A percentile compares a stretch with the other conserved stretches of the same genome.
These are phyloP conservation scores for Tetheella fluctuosa DNA, from an alignment of 2,888 invertebrate genomes.

Conservation along the genomic window DNA sequence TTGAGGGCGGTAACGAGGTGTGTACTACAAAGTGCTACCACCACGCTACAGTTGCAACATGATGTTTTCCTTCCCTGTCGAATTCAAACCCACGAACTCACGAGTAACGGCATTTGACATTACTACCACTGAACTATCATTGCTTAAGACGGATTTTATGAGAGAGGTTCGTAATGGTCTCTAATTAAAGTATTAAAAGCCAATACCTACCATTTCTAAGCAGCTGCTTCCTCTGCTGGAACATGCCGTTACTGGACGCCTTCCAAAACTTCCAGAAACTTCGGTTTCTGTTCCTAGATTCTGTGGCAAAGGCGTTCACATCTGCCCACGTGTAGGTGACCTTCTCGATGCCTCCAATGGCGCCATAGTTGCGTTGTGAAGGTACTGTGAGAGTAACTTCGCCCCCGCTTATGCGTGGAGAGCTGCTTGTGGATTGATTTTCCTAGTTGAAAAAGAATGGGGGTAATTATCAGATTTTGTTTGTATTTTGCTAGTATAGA, in stretches of 20 bases:
- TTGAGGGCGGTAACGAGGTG: too few relatives aligned
- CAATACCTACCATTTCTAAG: slow-evolving; percentile 86
- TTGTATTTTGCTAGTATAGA: too few relatives aligned
- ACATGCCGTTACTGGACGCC: slow-evolving; percentile 63
- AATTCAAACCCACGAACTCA: too few relatives aligned
- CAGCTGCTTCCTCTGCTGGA: slow-evolving; percentile 87
- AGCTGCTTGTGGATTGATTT: slow-evolving; percentile 54
- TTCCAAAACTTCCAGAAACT: slow-evolving; percentile 78
- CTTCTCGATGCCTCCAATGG: slow-evolving; percentile 71
- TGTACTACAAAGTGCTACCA: too few relatives aligned
- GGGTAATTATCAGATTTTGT: neutral
- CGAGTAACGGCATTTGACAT: too few relatives aligned
- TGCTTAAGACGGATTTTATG: too few relatives aligned
- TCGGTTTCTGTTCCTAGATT: slow-evolving; percentile 74
- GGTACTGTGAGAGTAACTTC: slow-evolving; percentile 66
- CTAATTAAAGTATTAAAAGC: too few relatives aligned
- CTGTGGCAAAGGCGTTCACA: slow-evolving; percentile 89
- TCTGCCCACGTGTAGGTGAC: slow-evolving; percentile 92
- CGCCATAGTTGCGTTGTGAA: slow-evolving; percentile 64
- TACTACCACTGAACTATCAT: too few relatives aligned
- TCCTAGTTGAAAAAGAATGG: slow-evolving; percentile 40
- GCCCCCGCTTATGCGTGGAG: slow-evolving; percentile 61
- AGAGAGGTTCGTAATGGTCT: too few relatives aligned
- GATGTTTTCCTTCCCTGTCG: too few relatives aligned
- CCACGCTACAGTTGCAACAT: too few relatives aligned